Percentiles rank a stretch among this genome's conserved stretches.
These are phyloP conservation scores for Druceiella hillmani DNA, from an alignment of 2,888 invertebrate species.

Conservation along the genomic window DNA sequence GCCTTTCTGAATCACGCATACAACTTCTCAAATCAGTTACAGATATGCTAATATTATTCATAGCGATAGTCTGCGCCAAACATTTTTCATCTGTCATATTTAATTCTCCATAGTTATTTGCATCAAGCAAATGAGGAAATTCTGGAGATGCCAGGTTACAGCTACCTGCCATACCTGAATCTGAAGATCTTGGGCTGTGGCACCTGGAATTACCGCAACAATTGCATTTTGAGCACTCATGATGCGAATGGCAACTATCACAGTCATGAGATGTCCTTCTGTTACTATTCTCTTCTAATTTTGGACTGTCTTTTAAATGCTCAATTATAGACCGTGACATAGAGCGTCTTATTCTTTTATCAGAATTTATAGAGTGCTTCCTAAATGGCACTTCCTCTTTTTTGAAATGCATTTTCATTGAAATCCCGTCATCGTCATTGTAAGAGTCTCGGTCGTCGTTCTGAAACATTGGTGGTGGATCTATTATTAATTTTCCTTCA, in stretches of 20 bases:
- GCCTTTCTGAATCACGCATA: too few species aligned
- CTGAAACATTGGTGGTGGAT: slow-evolving; percentile 59
- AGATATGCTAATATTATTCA: too few species aligned
- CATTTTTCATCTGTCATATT: slow-evolving; percentile 28
- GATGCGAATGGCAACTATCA: slow-evolving; percentile 32
- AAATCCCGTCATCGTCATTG: slow-evolving; percentile 37
- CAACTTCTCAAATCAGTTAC: too few species aligned
- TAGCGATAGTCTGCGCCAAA: too few species aligned
- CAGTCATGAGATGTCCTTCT: slow-evolving; percentile 34
- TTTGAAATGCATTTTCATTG: slow-evolving; percentile 42
- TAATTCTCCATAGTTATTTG: slow-evolving; percentile 18
- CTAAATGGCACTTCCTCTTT: slow-evolving; percentile 42
- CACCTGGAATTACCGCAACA: slow-evolving; percentile 58
- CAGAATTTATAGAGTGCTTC: slow-evolving; percentile 56
- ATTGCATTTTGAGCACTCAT: too few species aligned
- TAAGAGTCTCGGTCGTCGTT: too few species aligned
- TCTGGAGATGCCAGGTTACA: slow-evolving; percentile 70
- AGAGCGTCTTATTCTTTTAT: slow-evolving; percentile 49
- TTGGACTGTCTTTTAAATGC: too few species aligned
- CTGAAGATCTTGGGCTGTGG: slow-evolving; percentile 70
- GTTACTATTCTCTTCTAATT: slow-evolving; percentile 32
- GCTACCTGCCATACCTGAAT: slow-evolving; percentile 83
- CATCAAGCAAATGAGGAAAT: slow-evolving; percentile 44
- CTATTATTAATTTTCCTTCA: slow-evolving; percentile 38
- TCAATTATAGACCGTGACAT: slow-evolving; percentile 43